Percentiles rank a stretch among this genome's conserved stretches.
These are phyloP conservation scores for Microctenopoma steveboyesi DNA, from an alignment of 2,797 vertebrate species.

Conservation along the genomic window DNA sequence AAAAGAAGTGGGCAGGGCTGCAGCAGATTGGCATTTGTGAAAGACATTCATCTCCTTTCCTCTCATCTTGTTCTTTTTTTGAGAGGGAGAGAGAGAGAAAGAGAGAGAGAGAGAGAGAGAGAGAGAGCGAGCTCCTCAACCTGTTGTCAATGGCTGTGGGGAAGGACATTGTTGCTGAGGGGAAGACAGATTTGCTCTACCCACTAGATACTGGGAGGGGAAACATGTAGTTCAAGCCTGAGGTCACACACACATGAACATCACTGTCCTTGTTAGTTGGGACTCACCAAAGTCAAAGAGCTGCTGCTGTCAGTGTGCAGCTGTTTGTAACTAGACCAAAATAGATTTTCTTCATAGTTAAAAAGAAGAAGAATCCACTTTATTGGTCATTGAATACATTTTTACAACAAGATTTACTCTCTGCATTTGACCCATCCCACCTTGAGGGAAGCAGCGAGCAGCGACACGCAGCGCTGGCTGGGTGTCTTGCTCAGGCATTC, in stretches of 20 bases:
- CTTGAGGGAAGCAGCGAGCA: no score
- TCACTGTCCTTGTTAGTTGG: conserved; percentile 40
- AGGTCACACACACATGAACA: conserved; percentile 35
- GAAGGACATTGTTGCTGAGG: conserved; percentile 39
- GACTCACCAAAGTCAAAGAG: conserved; percentile 35
- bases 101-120: no score
- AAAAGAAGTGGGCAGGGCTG: conserved; percentile 37
- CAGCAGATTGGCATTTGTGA: conserved; percentile 58
- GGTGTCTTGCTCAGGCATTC: no score
- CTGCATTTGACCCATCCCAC: no score
- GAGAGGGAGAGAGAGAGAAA: neutral
- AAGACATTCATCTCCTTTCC: conserved; percentile 55
- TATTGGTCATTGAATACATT: no score
- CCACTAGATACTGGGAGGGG: conserved; percentile 21
- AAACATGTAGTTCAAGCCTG: conserved; percentile 46
- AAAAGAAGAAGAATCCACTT: no score
- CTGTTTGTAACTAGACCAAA: neutral
- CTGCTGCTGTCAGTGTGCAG: conserved; percentile 27
- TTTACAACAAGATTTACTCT: no score
- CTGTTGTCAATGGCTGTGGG: conserved; percentile 50
- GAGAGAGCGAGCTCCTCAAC: conserved; percentile 10
- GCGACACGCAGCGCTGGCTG: no score
- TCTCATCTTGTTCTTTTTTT: conserved; percentile 50
- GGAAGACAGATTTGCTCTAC: conserved; percentile 33
- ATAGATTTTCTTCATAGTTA: no score